Percentiles rank a stretch among this genome's conserved stretches.
Conservation (phyloP, 2,113 vertebrate species). For the Dicentrarchus labrax region DNA sequence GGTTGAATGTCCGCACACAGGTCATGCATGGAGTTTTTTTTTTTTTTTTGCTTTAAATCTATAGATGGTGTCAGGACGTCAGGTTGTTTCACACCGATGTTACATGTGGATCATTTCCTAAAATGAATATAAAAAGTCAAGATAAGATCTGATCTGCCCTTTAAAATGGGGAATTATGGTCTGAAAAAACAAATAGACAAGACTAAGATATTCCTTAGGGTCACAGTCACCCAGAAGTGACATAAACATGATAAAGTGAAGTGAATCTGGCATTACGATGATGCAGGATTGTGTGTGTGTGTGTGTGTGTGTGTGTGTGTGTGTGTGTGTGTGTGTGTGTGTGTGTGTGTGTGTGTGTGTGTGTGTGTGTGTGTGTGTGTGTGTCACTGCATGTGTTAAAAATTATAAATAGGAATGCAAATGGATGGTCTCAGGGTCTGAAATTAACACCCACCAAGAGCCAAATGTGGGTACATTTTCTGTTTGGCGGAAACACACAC, state of each 20-base stretch:
- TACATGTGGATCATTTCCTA: background rate
- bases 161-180: background rate
- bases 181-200: background rate
- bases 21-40: too few species aligned
- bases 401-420: constrained; percentile 12
- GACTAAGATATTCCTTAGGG: background rate
- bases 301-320: constrained; percentile 2
- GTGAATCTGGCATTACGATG: background rate
- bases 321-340: constrained; percentile 19
- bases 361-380: background rate
- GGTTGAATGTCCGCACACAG: too few species aligned
- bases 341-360: too few species aligned
- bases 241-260: background rate
- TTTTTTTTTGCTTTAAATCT: too few species aligned
- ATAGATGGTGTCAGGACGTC: background rate
- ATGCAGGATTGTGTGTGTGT: background rate
- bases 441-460: too few species aligned
- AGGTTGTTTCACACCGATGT: background rate
- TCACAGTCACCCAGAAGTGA: background rate
- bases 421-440: background rate
- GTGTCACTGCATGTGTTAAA: constrained; percentile 23
- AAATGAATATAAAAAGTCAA: background rate
- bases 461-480: too few species aligned
- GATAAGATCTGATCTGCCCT: background rate
- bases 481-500: too few species aligned